These are phyloP conservation scores for Eupristina koningsbergeri DNA, from an alignment of 1,140 invertebrate genomes.

Conservation along the genomic window DNA sequence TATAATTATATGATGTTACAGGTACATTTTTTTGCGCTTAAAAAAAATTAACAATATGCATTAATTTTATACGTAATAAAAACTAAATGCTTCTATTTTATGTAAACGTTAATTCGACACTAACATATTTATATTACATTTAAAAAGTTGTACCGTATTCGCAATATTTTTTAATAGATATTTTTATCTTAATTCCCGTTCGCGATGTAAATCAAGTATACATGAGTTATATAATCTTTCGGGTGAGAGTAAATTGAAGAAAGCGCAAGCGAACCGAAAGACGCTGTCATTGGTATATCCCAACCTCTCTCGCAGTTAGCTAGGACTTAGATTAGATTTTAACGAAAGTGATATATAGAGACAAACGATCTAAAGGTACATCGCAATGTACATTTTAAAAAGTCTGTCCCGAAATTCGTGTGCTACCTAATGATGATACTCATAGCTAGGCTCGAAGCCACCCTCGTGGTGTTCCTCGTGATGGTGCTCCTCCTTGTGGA, in stretches of 20 bases:
- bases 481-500: slow-evolving; percentile 60
- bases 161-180: not conserved
- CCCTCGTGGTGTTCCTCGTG: slow-evolving; percentile 56
- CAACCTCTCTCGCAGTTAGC: slow-evolving; percentile 36
- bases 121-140: not conserved
- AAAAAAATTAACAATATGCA: not conserved
- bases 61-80: slow-evolving; percentile 1
- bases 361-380: not conserved
- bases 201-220: not conserved
- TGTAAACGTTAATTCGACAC: not conserved
- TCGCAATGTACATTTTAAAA: not conserved
- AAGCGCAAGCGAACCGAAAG: not conserved
- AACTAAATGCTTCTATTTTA: not conserved
- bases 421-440: slow-evolving; percentile 43
- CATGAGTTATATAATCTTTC: slow-evolving; percentile 1
- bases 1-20: not conserved
- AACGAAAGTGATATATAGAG: slow-evolving; percentile 29
- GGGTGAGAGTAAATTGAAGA: not conserved
- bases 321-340: slow-evolving; percentile 38
- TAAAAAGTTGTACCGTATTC: not conserved
- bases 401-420: not conserved
- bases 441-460: slow-evolving; percentile 57
- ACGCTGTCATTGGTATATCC: not conserved
- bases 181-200: not conserved
- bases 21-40: not conserved